Evolutionary conservation across 1,140 invertebrate species (phyloP), one percentile per base, ranked within the genome.

Genomic region (Bombus difficillimus): DNA sequence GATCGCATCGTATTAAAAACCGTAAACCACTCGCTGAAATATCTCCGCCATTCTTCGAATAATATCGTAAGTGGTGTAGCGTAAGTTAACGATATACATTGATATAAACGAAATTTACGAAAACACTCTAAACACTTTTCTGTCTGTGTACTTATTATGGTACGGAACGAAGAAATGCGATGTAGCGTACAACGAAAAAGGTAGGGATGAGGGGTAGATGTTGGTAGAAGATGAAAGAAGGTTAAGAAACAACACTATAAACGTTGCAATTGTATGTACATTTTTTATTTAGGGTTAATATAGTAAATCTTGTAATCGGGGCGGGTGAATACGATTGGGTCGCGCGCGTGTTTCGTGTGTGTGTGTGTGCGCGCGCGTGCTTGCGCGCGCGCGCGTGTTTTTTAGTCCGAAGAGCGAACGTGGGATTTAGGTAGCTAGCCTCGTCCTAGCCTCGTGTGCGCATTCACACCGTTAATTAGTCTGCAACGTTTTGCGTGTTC

Each of bases 371-470:
- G 41, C 88, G 73, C 79, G 81, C 86, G 57, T 59, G n/a, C 53
- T 39, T 39, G n/a, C 78, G 39, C 88, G 66, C 81, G 75, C 86
- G 57, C 90, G 80, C 88, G 64, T 90, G 66, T 88, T 69, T 69
- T 78, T 66, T 81, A 89, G 85, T 90, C 79, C 87, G 80, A 89
- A 90, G 86, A 86, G 89, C 88, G 89, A 90, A 89, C 85, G 62
- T 90, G 90, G 89, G 85, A 87, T 94, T 94, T 92, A 93, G 93
- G 93, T 94, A 94, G 93, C 94, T 95, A 95, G 94, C 93, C 92
- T 95, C 94, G 93, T 94, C 93, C 94, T 93, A 95, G 95, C 95
- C 94, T 95, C 95, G 93, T 93, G 92, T 92, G 93, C 94, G 92
- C 88, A 89, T 86, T 86, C 86, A 91, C 90, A 89, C 87, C 85